Conservation (phyloP, 2,113 vertebrate species). For the Origma solitaria region DNA sequence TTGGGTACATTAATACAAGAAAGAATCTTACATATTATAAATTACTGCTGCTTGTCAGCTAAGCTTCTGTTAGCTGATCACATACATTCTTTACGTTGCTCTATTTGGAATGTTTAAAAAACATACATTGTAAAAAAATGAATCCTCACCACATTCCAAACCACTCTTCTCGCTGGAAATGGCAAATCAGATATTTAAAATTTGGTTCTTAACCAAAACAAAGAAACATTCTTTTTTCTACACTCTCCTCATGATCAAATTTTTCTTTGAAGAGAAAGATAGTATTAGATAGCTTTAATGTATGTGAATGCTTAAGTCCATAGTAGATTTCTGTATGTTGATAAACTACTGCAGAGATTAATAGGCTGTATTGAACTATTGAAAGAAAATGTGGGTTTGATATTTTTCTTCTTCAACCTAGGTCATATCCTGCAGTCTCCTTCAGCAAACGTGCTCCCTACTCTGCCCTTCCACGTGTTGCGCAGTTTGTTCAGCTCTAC, state of each 20-base stretch:
- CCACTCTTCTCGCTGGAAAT: not conserved
- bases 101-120: not conserved
- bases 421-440: constrained; percentile 98
- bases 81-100: not conserved
- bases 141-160: not conserved
- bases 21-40: not conserved
- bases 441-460: constrained; percentile 94
- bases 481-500: constrained; percentile 91
- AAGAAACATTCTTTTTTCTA: not conserved
- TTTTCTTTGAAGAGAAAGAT: not conserved
- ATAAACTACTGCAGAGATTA: not conserved
- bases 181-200: not conserved
- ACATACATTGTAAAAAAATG: fast-evolving
- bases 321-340: not conserved
- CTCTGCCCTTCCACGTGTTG: constrained; percentile 93
- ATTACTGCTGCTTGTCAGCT: not conserved
- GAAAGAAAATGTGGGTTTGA: not conserved
- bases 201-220: not conserved
- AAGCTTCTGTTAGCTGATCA: not conserved
- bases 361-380: not conserved
- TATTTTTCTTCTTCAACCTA: constrained; percentile 43
- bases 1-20: not conserved
- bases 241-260: not conserved
- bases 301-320: not conserved
- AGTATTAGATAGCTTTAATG: not conserved